These are phyloP conservation scores for Nemotelus pantherinus DNA, from an alignment of 2,888 invertebrate species.

Conservation along the genomic window DNA sequence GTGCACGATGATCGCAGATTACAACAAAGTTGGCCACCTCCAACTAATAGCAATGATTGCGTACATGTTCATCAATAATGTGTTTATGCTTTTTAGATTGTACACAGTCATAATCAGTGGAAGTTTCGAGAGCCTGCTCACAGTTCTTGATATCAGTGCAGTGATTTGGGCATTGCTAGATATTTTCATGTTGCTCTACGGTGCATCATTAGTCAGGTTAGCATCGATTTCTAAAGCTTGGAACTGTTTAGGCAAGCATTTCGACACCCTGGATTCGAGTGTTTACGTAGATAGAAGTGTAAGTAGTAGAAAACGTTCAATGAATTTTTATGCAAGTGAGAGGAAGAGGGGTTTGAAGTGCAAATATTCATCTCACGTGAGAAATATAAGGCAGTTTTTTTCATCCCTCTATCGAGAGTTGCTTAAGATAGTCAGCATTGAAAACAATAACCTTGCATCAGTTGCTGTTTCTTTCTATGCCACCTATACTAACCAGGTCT, in stretches of 20 bases:
- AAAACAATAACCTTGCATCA: too few species aligned
- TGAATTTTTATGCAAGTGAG: too few species aligned
- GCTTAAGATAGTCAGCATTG: too few species aligned
- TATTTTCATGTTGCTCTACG: constrained; percentile 6
- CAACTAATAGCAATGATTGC: neutral
- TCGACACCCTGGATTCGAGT: neutral
- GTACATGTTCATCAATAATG: constrained; percentile 12
- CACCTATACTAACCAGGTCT: too few species aligned
- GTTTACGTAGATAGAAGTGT: constrained; percentile 11
- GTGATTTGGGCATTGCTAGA: neutral
- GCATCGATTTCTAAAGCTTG: neutral
- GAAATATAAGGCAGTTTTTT: too few species aligned
- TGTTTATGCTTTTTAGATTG: constrained; percentile 1
- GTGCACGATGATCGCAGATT: neutral
- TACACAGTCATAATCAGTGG: neutral
- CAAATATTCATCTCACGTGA: too few species aligned
- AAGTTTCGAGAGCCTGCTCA: neutral
- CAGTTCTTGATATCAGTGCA: neutral
- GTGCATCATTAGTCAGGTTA: constrained; percentile 11
- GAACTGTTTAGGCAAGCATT: neutral
- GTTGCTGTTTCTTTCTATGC: too few species aligned
- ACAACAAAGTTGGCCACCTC: neutral
- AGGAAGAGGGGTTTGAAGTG: too few species aligned
- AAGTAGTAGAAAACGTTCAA: neutral
- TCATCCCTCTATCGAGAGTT: too few species aligned